Evolutionary conservation across 2,113 vertebrate genomes (phyloP).

Genomic region (Rallus limicola): DNA sequence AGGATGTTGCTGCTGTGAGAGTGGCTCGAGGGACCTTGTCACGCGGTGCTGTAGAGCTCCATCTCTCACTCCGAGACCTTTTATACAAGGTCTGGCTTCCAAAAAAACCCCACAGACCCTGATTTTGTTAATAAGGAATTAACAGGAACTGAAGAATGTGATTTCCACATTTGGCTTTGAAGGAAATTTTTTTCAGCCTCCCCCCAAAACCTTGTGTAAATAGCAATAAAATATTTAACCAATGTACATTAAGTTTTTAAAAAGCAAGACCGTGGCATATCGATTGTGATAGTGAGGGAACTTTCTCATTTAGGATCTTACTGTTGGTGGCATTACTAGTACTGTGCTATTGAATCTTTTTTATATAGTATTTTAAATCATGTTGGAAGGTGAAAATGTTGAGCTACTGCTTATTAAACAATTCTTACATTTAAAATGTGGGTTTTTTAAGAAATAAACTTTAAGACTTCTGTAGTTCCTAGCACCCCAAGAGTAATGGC

Average conservation of each 20-base stretch:
- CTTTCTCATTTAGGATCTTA: neutral
- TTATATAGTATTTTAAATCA: neutral
- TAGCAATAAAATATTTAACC: neutral
- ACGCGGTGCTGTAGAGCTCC: neutral
- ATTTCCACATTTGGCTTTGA: neutral
- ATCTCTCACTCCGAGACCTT: fast-evolving
- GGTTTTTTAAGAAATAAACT: neutral
- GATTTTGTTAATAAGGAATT: neutral
- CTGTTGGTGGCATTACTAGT: neutral
- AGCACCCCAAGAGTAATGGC: neutral
- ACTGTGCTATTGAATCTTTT: slow-evolving; percentile 1
- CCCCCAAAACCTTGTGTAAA: neutral
- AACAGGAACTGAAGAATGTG: neutral
- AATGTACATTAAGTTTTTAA: neutral
- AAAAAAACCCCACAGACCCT: neutral
- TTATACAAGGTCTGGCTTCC: neutral
- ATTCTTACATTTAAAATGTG: neutral
- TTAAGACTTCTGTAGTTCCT: neutral
- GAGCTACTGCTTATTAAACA: neutral
- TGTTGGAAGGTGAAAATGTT: neutral
- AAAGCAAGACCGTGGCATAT: neutral
- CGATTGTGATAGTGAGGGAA: neutral
- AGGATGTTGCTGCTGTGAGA: fast-evolving
- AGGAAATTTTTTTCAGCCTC: neutral
- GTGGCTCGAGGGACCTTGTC: fast-evolving